A percentile compares a stretch with the other conserved stretches of the same genome.
These are phyloP conservation scores for Apeltes quadracus DNA, from an alignment of 2,113 vertebrate species.

Conservation along the genomic window DNA sequence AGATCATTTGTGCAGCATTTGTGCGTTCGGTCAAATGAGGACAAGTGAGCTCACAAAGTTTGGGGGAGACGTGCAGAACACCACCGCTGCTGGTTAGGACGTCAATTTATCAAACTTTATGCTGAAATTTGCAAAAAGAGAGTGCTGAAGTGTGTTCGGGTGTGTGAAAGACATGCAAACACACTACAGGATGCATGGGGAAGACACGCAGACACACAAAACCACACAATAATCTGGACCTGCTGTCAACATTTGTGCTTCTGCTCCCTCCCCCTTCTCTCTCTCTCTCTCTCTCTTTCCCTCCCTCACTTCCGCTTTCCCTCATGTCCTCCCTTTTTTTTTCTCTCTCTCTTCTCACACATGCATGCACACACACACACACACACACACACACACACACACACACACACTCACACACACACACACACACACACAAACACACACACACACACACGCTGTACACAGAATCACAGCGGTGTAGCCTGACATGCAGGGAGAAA, in stretches of 20 bases:
- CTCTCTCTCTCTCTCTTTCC: background rate
- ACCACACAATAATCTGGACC: conserved; percentile 58
- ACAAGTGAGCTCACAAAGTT: conserved; percentile 26
- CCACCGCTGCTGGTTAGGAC: background rate
- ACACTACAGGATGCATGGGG: conserved; percentile 17
- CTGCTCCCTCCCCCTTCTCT: conserved; percentile 35
- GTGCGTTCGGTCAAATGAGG: conserved; percentile 59
- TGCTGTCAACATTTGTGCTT: conserved; percentile 61
- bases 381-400: conserved; percentile 41
- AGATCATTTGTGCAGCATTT: conserved; percentile 47
- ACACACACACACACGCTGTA: conserved; percentile 41
- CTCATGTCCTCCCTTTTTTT: conserved; percentile 9
- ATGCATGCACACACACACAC: conserved; percentile 30
- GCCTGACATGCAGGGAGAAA: conserved; percentile 63
- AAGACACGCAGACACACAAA: conserved; percentile 31
- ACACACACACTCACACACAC: conserved; percentile 29
- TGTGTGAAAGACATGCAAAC: background rate
- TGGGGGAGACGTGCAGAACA: conserved; percentile 27
- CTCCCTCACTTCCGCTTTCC: conserved; percentile 31
- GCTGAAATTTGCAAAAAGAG: background rate
- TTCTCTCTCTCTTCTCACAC: conserved; percentile 31
- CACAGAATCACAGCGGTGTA: conserved; percentile 64
- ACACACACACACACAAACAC: conserved; percentile 29
- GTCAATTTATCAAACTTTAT: background rate
- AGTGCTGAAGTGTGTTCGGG: background rate